phyloP scores from a whole-genome alignment of 2,797 vertebrate species.

The Hippopotamyrus pictus region DNA sequence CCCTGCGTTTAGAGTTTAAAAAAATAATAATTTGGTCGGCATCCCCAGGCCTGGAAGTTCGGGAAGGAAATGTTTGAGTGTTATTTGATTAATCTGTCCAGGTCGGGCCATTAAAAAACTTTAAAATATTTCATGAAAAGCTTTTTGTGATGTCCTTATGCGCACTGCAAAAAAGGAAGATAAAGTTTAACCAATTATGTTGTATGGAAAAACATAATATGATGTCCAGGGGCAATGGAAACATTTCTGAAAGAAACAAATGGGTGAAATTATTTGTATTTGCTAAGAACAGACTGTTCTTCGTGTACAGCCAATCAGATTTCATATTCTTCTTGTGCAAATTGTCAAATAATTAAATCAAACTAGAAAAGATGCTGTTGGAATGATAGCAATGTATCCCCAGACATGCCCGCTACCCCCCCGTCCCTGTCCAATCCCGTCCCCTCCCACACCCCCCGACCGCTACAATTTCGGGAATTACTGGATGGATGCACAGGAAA shows the following conservation, averaged over 20 bases:
- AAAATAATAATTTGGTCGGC: neutral
- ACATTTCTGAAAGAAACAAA: neutral
- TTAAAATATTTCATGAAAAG: neutral
- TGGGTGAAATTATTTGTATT: neutral
- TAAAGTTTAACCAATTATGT: neutral
- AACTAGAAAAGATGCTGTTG: neutral
- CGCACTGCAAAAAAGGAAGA: neutral
- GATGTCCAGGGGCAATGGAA: neutral
- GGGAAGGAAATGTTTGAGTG: neutral
- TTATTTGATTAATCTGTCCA: slow-evolving; percentile 4
- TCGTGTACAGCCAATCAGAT: neutral
- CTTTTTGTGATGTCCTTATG: neutral
- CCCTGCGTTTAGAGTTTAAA: neutral
- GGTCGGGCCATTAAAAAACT: neutral
- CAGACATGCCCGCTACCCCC: neutral
- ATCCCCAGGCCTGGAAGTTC: neutral
- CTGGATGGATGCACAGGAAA: neutral
- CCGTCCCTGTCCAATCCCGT: neutral
- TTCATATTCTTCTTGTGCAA: neutral
- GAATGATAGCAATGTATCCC: neutral
- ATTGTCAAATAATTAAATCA: neutral
- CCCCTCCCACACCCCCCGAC: neutral
- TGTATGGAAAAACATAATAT: neutral
- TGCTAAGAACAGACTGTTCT: neutral
- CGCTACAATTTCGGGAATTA: neutral